Evolutionary conservation across 2,888 invertebrate species (phyloP).

Genomic region (Sinodicranocentrus sp.): DNA sequence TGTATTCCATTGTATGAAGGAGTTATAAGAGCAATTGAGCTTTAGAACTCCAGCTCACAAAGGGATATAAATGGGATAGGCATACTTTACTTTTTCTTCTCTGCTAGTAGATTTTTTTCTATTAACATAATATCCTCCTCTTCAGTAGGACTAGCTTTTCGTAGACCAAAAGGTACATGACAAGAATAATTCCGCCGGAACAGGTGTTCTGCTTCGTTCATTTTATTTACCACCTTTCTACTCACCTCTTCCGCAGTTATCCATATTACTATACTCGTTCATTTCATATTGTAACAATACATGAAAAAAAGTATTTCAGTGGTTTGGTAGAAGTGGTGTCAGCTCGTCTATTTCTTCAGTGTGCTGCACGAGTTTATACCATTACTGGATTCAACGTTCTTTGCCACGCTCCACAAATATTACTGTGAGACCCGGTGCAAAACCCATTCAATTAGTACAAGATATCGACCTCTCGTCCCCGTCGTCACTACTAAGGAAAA

Average conservation of each 20-base stretch:
- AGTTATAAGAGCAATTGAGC: not conserved
- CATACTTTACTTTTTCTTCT: too few species aligned
- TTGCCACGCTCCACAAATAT: slow-evolving; percentile 23
- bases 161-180: slow-evolving; percentile 50
- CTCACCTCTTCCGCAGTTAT: not conserved
- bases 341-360: slow-evolving; percentile 24
- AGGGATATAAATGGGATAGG: too few species aligned
- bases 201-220: slow-evolving; percentile 63
- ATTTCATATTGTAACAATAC: slow-evolving; percentile 18
- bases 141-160: too few species aligned
- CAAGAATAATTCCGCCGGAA: slow-evolving; percentile 64
- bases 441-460: slow-evolving; percentile 63
- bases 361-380: slow-evolving; percentile 1
- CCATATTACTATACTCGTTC: not conserved
- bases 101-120: too few species aligned
- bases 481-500: slow-evolving; percentile 18
- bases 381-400: slow-evolving; percentile 29
- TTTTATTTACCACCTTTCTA: slow-evolving; percentile 51
- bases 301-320: not conserved
- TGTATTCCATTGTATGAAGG: slow-evolving; percentile 9
- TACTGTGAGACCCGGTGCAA: slow-evolving; percentile 59
- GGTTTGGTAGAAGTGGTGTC: slow-evolving; percentile 22
- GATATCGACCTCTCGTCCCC: slow-evolving; percentile 50
- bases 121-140: too few species aligned
- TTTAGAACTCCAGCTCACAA: not conserved